Percentiles rank a stretch among this genome's conserved stretches.
phyloP scores from a whole-genome alignment of 2,113 vertebrate species.

The Neofelis nebulosa region DNA sequence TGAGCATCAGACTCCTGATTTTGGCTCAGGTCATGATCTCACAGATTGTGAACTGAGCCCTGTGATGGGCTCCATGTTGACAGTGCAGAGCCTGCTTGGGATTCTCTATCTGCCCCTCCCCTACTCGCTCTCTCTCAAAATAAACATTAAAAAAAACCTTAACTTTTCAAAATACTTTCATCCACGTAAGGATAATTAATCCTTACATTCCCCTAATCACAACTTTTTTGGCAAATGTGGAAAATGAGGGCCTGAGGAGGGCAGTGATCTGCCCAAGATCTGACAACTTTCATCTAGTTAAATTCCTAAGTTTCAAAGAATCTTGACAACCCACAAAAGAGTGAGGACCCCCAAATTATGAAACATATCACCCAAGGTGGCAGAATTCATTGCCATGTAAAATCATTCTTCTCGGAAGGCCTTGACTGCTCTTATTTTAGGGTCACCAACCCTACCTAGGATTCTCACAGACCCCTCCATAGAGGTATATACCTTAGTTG shows the following conservation, averaged over 20 bases:
- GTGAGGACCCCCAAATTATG: background rate
- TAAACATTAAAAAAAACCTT: background rate
- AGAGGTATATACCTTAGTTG: background rate
- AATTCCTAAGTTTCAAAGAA: background rate
- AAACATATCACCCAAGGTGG: background rate
- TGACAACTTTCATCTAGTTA: background rate
- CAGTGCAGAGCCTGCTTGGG: no score
- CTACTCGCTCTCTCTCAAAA: no score
- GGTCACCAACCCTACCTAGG: background rate
- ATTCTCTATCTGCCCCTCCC: no score
- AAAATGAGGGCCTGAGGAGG: background rate
- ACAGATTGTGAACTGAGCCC: no score
- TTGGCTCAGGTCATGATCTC: no score
- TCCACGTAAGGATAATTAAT: background rate
- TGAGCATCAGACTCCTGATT: no score
- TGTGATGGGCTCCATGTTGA: no score
- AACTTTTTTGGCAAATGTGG: conserved; percentile 18
- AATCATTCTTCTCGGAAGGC: background rate
- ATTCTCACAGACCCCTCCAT: background rate
- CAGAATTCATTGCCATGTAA: background rate
- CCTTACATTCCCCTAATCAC: background rate
- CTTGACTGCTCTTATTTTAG: background rate
- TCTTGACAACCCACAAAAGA: background rate
- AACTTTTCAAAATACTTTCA: background rate
- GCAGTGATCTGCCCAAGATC: background rate